Evolutionary conservation across 1,140 invertebrate species (phyloP).

Genomic region (Laupala kohalensis): DNA sequence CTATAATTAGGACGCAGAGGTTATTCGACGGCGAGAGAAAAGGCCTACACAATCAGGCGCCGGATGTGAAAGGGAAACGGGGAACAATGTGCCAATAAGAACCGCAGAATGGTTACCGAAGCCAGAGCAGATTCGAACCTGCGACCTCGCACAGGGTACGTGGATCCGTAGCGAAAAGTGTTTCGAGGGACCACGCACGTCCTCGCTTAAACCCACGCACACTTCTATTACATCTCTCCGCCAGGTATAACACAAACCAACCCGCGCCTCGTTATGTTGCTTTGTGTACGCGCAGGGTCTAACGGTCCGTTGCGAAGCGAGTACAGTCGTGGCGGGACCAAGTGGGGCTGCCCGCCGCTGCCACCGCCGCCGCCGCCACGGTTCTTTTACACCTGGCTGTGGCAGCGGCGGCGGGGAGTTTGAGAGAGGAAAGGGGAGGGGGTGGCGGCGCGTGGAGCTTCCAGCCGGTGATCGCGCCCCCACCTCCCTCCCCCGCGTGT

Average conservation of each 20-base stretch:
- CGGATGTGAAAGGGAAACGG: not conserved
- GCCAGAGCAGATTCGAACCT: not conserved
- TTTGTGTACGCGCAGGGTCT: not conserved
- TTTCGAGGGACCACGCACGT: too few species aligned
- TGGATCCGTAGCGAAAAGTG: too few species aligned
- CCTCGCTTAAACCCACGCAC: too few species aligned
- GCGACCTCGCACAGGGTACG: too few species aligned
- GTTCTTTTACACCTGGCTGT: not conserved
- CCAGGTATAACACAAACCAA: not conserved
- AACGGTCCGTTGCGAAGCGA: not conserved
- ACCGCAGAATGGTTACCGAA: not conserved
- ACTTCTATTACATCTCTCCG: too few species aligned
- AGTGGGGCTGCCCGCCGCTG: not conserved
- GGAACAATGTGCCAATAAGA: not conserved
- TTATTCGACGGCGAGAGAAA: not conserved
- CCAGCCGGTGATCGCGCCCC: not conserved
- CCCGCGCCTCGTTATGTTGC: not conserved
- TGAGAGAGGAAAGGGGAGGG: too few species aligned
- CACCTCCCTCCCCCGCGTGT: not conserved
- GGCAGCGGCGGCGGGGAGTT: too few species aligned
- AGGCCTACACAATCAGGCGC: not conserved
- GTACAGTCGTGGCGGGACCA: not conserved
- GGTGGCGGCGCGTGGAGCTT: not conserved
- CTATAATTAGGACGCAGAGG: not conserved
- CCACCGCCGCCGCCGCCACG: too few species aligned